Evolutionary conservation across 1,140 invertebrate species (phyloP).

Genomic region (Zaprionus capensis): DNA sequence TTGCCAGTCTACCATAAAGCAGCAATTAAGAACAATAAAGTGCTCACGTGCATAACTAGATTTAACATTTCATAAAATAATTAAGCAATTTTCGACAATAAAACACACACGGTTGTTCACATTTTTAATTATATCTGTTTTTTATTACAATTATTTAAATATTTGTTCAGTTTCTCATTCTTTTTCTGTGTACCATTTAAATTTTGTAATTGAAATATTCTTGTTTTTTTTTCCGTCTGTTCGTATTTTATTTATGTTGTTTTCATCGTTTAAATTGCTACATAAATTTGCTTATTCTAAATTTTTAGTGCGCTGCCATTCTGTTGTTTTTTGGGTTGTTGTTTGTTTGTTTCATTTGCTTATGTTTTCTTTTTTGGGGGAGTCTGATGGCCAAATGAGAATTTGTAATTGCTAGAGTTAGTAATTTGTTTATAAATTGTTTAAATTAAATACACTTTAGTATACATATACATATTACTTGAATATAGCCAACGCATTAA

Average conservation of each 20-base stretch:
- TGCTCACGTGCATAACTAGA: neutral
- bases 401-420: slow-evolving; percentile 57
- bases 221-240: slow-evolving; percentile 33
- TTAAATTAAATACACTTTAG: slow-evolving; percentile 73
- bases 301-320: slow-evolving; percentile 62
- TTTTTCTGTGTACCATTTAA: slow-evolving; percentile 67
- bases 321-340: slow-evolving; percentile 21
- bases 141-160: slow-evolving; percentile 83
- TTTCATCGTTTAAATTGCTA: slow-evolving; percentile 68
- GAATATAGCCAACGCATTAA: slow-evolving; percentile 73
- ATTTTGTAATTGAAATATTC: slow-evolving; percentile 74
- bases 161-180: slow-evolving; percentile 65
- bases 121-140: slow-evolving; percentile 61
- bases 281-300: slow-evolving; percentile 75
- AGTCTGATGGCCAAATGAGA: slow-evolving; percentile 48
- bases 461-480: slow-evolving; percentile 64
- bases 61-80: neutral
- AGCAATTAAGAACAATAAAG: slow-evolving; percentile 37
- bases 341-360: neutral
- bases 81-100: slow-evolving; percentile 3
- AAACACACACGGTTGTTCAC: slow-evolving; percentile 29
- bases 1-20: slow-evolving; percentile 31
- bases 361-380: slow-evolving; percentile 5
- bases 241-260: slow-evolving; percentile 26
- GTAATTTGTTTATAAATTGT: slow-evolving; percentile 71